Conservation (phyloP, 92 coral and sea anemone species). For the Epizoanthus stellaris region DNA sequence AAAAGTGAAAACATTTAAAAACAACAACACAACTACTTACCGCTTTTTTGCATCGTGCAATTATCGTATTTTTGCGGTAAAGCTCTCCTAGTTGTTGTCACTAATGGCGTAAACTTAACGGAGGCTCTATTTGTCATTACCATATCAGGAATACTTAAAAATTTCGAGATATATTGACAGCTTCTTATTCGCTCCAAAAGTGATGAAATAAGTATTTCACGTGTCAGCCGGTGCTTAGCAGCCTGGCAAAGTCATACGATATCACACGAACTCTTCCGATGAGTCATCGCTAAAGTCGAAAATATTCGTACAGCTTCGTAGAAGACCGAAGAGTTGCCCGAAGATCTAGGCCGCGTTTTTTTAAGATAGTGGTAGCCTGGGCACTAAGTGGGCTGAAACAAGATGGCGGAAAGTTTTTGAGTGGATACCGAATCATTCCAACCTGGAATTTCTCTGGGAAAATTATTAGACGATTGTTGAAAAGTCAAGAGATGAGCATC, state of each 20-base stretch:
- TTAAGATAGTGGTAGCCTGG: not conserved
- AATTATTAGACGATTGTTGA: not conserved
- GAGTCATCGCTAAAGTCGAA: constrained; percentile 10
- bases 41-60: not conserved
- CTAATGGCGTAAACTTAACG: constrained; percentile 44
- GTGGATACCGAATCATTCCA: not conserved
- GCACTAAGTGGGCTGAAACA: not conserved
- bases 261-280: not conserved
- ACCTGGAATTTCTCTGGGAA: not conserved
- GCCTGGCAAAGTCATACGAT: constrained; percentile 33
- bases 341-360: not conserved
- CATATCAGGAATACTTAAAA: constrained; percentile 6
- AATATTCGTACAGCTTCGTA: not conserved
- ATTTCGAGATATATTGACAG: not conserved
- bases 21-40: constrained; percentile 5
- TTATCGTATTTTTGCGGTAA: constrained; percentile 56
- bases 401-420: constrained; percentile 10
- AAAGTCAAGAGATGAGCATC: not conserved
- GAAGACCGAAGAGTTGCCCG: not conserved
- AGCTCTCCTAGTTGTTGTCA: constrained; percentile 43
- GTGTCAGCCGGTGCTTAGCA: constrained; percentile 34
- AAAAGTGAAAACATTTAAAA: not conserved
- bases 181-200: not conserved
- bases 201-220: not conserved
- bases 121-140: constrained; percentile 3